Percentiles rank a stretch among this genome's conserved stretches.
Evolutionary conservation across 1,140 invertebrate genomes (phyloP).

Genomic region (Teleopsis dalmanni): DNA sequence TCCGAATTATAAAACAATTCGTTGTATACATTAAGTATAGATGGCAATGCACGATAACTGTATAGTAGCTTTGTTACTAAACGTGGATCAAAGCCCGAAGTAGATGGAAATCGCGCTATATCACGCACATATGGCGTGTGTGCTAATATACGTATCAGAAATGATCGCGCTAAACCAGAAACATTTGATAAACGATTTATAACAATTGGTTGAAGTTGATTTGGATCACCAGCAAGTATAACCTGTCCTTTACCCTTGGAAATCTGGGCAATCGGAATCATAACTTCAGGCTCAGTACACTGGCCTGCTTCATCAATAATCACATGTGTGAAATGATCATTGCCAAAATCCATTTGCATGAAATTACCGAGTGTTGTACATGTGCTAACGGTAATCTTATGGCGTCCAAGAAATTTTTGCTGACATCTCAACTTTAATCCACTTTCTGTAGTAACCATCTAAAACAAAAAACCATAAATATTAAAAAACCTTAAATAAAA

Average conservation of each 20-base stretch:
- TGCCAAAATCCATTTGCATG: constrained; percentile 56
- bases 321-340: constrained; percentile 77
- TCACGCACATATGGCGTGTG: constrained; percentile 60
- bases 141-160: constrained; percentile 60
- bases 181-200: constrained; percentile 55
- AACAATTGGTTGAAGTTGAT: constrained; percentile 81
- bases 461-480: background rate
- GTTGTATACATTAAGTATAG: constrained; percentile 68
- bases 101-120: constrained; percentile 41
- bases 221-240: constrained; percentile 82
- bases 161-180: constrained; percentile 63
- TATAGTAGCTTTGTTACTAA: constrained; percentile 64
- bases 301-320: constrained; percentile 89
- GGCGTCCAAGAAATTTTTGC: constrained; percentile 54
- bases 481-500: background rate
- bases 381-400: constrained; percentile 77
- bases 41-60: constrained; percentile 73
- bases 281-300: constrained; percentile 78
- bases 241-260: constrained; percentile 56
- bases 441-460: constrained; percentile 31
- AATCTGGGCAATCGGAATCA: constrained; percentile 61
- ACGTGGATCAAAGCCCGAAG: constrained; percentile 56
- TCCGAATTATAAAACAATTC: constrained; percentile 66
- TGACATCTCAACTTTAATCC: constrained; percentile 47
- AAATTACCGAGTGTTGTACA: constrained; percentile 65